phyloP scores from a whole-genome alignment of 2,888 invertebrate species.

The Cryptosula pallasiana region DNA sequence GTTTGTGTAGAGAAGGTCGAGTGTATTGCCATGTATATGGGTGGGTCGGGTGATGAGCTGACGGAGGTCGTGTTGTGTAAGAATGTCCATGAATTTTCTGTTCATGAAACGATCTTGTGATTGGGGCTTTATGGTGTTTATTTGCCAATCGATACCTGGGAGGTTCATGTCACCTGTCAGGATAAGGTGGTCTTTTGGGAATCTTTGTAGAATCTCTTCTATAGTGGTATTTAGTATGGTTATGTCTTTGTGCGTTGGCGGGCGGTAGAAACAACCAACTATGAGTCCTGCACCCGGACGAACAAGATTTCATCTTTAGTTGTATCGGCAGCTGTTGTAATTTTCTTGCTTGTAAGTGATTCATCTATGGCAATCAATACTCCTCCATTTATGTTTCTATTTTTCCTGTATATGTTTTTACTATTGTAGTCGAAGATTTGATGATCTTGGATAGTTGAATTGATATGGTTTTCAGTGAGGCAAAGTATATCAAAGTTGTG shows the following conservation, averaged over 20 bases:
- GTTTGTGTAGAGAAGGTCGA: not conserved
- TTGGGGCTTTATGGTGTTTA: not conserved
- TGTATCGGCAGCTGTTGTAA: not conserved
- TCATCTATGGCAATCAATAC: not conserved
- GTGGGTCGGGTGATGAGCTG: not conserved
- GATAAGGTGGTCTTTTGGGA: not conserved
- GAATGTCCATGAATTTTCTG: not conserved
- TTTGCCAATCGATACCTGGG: not conserved
- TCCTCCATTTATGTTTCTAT: slow-evolving; percentile 9
- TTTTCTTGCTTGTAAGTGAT: not conserved
- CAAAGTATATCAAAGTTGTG: not conserved
- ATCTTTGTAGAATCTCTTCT: not conserved
- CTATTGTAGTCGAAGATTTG: slow-evolving; percentile 8
- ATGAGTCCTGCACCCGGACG: not conserved
- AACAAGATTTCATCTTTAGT: not conserved
- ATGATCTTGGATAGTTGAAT: not conserved
- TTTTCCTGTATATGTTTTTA: not conserved
- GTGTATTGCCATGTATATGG: not conserved
- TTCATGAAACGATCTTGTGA: not conserved
- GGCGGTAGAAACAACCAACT: slow-evolving; percentile 14
- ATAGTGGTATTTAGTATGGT: not conserved
- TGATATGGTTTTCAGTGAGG: slow-evolving; percentile 8
- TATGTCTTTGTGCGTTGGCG: not conserved
- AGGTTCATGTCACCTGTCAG: slow-evolving; percentile 8
- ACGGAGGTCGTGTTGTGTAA: not conserved